phyloP scores from a whole-genome alignment of 2,113 vertebrate genomes.

The Clarias batrachus region DNA sequence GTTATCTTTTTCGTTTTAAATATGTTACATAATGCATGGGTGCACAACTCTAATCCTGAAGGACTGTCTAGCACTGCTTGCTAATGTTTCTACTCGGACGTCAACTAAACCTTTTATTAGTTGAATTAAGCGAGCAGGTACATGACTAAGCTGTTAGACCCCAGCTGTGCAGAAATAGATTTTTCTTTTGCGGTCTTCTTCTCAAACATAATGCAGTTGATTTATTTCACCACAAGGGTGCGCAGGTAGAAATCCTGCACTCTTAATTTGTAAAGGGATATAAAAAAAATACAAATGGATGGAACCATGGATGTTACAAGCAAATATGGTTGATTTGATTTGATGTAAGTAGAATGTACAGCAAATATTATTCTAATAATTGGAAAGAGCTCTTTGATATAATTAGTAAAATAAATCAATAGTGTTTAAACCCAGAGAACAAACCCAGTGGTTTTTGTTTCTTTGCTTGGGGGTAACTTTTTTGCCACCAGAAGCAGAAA shows the following conservation, averaged over 20 bases:
- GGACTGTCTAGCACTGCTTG: background rate
- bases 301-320: background rate
- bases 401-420: background rate
- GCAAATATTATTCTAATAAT: background rate
- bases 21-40: background rate
- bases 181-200: background rate
- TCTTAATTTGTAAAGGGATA: background rate
- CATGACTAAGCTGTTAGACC: background rate
- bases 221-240: constrained; percentile 21
- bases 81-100: background rate
- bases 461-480: too few species aligned
- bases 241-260: constrained; percentile 1
- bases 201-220: background rate
- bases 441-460: background rate
- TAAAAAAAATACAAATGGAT: background rate
- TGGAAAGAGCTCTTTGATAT: background rate
- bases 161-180: background rate
- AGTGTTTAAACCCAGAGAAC: background rate
- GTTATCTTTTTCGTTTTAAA: background rate
- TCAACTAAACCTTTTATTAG: too few species aligned
- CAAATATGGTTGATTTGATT: background rate
- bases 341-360: background rate
- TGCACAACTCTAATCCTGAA: background rate
- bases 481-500: background rate
- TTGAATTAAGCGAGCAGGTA: background rate